Evolutionary conservation across 2,113 vertebrate species (phyloP).

Genomic region (Mohoua ochrocephala): DNA sequence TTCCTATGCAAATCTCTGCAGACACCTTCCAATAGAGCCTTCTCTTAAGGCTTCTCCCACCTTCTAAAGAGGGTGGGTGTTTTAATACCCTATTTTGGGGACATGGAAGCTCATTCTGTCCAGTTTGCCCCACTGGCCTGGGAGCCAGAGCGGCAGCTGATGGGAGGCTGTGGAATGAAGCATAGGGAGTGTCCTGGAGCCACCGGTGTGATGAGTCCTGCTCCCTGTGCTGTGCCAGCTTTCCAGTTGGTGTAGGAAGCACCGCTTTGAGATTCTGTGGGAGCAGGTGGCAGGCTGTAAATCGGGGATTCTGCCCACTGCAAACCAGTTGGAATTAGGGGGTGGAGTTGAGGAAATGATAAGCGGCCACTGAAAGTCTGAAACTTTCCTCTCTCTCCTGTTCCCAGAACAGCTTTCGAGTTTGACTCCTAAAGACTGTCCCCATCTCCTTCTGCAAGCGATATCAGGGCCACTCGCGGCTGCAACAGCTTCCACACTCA

Average conservation of each 20-base stretch:
- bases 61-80: neutral
- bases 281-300: neutral
- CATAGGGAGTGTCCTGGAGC: neutral
- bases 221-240: neutral
- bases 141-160: neutral
- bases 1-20: neutral
- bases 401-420: slow-evolving; percentile 86
- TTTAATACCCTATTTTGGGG: neutral
- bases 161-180: neutral
- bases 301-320: neutral
- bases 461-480: slow-evolving; percentile 91
- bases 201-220: neutral
- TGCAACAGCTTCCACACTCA: slow-evolving; percentile 90
- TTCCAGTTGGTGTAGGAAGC: neutral
- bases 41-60: neutral
- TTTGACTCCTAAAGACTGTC: slow-evolving; percentile 87
- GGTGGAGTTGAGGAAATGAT: neutral
- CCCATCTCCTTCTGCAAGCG: slow-evolving; percentile 91
- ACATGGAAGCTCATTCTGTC: neutral
- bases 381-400: neutral
- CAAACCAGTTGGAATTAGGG: neutral
- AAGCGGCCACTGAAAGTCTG: neutral
- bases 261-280: neutral
- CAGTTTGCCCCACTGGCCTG: neutral
- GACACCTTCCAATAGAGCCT: neutral